Evolutionary conservation across 2,113 vertebrate genomes (phyloP), one percentile per base, ranked within the genome.

Genomic region (Isurus oxyrinchus): DNA sequence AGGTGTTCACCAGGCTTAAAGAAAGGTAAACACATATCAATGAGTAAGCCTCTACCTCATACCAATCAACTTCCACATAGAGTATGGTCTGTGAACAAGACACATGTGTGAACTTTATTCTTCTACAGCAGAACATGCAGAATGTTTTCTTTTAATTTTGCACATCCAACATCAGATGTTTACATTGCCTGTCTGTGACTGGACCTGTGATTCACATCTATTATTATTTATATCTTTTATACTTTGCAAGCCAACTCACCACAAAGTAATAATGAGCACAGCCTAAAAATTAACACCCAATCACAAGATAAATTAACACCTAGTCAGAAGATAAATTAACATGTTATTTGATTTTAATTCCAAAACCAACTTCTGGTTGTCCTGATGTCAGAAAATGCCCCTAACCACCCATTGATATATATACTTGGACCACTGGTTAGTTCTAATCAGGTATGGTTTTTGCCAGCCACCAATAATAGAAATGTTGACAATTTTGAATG

Each of bases 1-100:
- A 96, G 96, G 35, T 94, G 76, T 31, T 97, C 96, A 49, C 88
- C 96, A 23, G 96, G 93, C 97, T 97, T 94, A 8, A 63, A n/a
- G 19, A 63, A 94, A 63, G 86, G 27, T 27, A 61, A 59, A 59
- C 14, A n/a, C 57, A 21, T 59, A 93, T 93, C 31, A 93, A 57
- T 63, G 11, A 90, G 59, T n/a, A 63, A 94, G 57, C 14, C 66
- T 94, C 66, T 23, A 40, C 21, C 1, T 23, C 19, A 40, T 63
- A 61, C 2, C 14, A 61, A 3, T 94, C 59, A 94, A 93, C 7
- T 53, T 88, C 57, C 59, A n/a, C 19, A 63, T 21, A 49, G 21
- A 55, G 53, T 0, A 25, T 55, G 1, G 11, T 57, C 59, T 90
- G 27, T 90, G 87, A 90, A 40, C 59, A 40, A 21, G 59, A 40